Conservation (phyloP, 2,888 invertebrate genomes). For the Ophioninae sp. region DNA sequence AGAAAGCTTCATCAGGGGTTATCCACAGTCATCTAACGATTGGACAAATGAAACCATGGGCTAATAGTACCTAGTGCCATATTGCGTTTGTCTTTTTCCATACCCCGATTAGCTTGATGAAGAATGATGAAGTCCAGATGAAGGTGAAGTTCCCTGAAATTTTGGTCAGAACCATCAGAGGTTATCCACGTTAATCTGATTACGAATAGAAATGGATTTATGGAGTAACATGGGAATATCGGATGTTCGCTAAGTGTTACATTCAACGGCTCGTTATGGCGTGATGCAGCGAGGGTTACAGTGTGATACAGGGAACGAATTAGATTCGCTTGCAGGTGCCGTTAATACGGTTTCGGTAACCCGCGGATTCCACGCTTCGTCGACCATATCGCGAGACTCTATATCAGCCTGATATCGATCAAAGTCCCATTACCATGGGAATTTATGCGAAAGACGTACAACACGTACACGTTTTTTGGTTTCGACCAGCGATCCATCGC, state of each 20-base stretch:
- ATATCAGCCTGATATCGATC: conserved; percentile 63
- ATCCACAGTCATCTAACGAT: too few relatives aligned
- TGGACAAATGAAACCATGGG: too few relatives aligned
- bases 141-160: too few relatives aligned
- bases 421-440: conserved; percentile 63
- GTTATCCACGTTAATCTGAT: conserved; percentile 37
- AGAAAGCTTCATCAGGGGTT: background rate
- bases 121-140: too few relatives aligned
- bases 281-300: background rate
- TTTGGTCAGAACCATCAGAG: conserved; percentile 31
- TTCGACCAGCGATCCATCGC: background rate
- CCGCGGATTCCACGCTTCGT: conserved; percentile 64
- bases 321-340: conserved; percentile 67
- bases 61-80: background rate
- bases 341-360: conserved; percentile 68
- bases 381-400: conserved; percentile 50
- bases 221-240: background rate
- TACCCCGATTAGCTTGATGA: too few relatives aligned
- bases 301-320: conserved; percentile 59
- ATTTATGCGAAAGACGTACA: conserved; percentile 54
- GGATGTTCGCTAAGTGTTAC: conserved; percentile 19
- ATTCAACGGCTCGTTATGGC: conserved; percentile 39
- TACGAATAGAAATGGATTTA: conserved; percentile 17
- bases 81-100: conserved; percentile 29
- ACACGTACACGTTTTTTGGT: conserved; percentile 5